These are phyloP conservation scores for Disparrhopalites patrizii DNA, from an alignment of 2,888 invertebrate species.

Conservation along the genomic window DNA sequence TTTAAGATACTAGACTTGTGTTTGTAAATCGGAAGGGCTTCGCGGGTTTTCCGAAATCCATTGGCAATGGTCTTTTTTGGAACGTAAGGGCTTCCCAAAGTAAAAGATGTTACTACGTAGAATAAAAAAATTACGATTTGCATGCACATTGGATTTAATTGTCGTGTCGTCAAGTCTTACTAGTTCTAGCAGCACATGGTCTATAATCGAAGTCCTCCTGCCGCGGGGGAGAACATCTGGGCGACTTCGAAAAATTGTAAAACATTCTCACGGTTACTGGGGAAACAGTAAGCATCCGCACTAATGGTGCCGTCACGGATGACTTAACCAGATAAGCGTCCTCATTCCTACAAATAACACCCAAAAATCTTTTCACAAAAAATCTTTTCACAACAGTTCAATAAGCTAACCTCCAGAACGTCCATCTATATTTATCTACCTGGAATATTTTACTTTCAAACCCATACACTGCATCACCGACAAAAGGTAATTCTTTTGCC, in stretches of 20 bases:
- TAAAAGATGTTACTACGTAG: not conserved
- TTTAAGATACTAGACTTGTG: conserved; percentile 64
- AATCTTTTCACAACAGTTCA: not conserved
- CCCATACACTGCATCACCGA: conserved; percentile 6
- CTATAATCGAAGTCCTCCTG: not conserved
- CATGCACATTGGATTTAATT: no score
- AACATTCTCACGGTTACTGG: not conserved
- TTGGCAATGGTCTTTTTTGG: conserved; percentile 24
- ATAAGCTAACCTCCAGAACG: not conserved
- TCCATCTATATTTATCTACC: not conserved
- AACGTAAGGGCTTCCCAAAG: not conserved
- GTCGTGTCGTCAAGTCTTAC: not conserved
- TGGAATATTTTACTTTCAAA: not conserved
- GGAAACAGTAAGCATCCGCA: not conserved
- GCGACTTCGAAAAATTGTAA: not conserved
- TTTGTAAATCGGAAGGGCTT: conserved; percentile 66
- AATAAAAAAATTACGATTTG: no score
- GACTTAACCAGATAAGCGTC: not conserved
- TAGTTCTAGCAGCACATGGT: not conserved
- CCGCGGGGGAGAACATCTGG: not conserved
- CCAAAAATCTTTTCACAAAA: not conserved
- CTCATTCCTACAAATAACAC: not conserved
- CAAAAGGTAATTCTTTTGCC: not conserved
- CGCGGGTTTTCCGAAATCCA: conserved; percentile 51
- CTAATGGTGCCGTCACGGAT: not conserved